These are phyloP conservation scores for Labia minor DNA, from an alignment of 2,888 invertebrate genomes.

Conservation along the genomic window DNA sequence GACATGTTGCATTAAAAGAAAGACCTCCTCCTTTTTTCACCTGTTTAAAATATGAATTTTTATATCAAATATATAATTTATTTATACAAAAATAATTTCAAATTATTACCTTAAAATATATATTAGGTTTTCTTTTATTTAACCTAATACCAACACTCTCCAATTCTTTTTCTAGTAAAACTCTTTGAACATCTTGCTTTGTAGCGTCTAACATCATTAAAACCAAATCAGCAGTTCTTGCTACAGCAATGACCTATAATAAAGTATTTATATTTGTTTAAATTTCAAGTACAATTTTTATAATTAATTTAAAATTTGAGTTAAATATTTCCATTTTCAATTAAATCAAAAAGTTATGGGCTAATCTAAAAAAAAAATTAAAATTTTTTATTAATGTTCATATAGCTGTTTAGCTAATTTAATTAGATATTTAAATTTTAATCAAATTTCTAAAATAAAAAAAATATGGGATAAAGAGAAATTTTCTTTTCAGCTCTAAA, in stretches of 20 bases:
- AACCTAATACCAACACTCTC: conserved; percentile 96
- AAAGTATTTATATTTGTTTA: conserved; percentile 19
- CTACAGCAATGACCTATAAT: conserved; percentile 85
- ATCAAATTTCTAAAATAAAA: too few relatives aligned
- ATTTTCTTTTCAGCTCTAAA: too few relatives aligned
- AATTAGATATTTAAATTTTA: too few relatives aligned
- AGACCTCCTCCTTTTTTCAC: conserved; percentile 92
- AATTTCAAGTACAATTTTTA: too few relatives aligned
- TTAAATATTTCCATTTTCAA: conserved; percentile 4
- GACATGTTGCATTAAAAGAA: conserved; percentile 92
- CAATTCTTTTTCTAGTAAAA: conserved; percentile 83
- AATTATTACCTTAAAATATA: conserved; percentile 81
- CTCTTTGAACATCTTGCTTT: conserved; percentile 91
- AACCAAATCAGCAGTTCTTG: conserved; percentile 92
- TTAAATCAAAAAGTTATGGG: conserved; percentile 1
- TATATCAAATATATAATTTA: too few relatives aligned
- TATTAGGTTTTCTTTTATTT: conserved; percentile 91
- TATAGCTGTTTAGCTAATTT: too few relatives aligned
- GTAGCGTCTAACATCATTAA: conserved; percentile 99
- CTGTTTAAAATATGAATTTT: conserved; percentile 36
- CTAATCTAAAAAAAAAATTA: too few relatives aligned
- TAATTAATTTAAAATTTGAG: conserved; percentile 1
- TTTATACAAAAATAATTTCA: too few relatives aligned
- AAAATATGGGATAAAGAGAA: too few relatives aligned
- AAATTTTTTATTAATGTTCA: too few relatives aligned